Evolutionary conservation across 1,140 invertebrate genomes (phyloP).

Genomic region (Venustaconcha ellipsiformis): DNA sequence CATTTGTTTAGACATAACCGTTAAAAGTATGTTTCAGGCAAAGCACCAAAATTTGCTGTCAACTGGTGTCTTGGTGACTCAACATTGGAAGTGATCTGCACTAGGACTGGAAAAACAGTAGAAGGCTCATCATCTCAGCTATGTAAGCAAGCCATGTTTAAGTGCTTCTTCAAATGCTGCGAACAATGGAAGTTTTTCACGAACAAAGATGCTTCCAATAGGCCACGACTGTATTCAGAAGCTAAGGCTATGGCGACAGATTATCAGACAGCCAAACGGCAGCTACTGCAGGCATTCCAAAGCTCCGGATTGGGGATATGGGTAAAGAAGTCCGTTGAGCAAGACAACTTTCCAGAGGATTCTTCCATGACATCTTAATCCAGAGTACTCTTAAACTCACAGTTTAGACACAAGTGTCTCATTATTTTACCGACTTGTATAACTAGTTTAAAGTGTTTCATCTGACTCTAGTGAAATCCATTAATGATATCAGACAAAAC

Average conservation of each 20-base stretch:
- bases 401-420: too few relatives aligned
- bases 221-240: conserved; percentile 68
- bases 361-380: too few relatives aligned
- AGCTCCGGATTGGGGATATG: conserved; percentile 85
- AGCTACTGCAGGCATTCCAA: conserved; percentile 82
- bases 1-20: too few relatives aligned
- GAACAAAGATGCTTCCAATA: conserved; percentile 36
- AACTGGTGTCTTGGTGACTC: conserved; percentile 82
- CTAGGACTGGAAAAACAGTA: conserved; percentile 83
- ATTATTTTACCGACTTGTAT: too few relatives aligned
- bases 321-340: conserved; percentile 91
- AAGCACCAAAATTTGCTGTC: conserved; percentile 88
- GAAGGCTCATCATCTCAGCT: conserved; percentile 79
- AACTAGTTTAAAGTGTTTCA: too few relatives aligned
- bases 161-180: conserved; percentile 75
- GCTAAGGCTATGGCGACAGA: conserved; percentile 72
- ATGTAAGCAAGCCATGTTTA: conserved; percentile 84
- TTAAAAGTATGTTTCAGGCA: conserved; percentile 49
- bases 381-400: too few relatives aligned
- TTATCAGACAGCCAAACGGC: conserved; percentile 82
- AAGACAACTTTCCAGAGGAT: conserved; percentile 82
- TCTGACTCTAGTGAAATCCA: too few relatives aligned
- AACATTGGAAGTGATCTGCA: conserved; percentile 57
- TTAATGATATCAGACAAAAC: too few relatives aligned
- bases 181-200: conserved; percentile 55